phyloP scores from a whole-genome alignment of 2,113 vertebrate species.

The Corynorhinus townsendii region DNA sequence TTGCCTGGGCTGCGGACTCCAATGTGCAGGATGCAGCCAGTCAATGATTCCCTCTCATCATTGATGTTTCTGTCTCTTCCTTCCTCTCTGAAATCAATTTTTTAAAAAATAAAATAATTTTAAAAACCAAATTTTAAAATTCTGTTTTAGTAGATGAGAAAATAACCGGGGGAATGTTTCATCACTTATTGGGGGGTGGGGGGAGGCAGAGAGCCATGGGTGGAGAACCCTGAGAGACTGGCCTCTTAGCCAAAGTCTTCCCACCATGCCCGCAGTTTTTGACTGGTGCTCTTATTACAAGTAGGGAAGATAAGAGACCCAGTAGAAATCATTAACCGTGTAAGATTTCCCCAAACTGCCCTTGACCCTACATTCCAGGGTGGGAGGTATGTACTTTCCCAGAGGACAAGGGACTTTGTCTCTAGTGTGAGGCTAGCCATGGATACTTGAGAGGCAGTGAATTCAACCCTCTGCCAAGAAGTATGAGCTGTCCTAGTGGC shows the following conservation, averaged over 20 bases:
- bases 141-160: neutral
- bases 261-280: neutral
- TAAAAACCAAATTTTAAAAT: neutral
- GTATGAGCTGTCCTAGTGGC: neutral
- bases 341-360: too few relatives aligned
- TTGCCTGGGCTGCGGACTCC: too few relatives aligned
- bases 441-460: neutral
- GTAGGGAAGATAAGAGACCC: neutral
- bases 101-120: neutral
- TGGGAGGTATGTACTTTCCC: neutral
- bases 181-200: neutral
- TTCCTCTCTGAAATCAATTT: too few relatives aligned
- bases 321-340: neutral
- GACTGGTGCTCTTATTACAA: neutral
- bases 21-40: too few relatives aligned
- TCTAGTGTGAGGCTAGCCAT: neutral
- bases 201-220: neutral
- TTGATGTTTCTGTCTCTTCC: too few relatives aligned
- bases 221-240: neutral
- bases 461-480: neutral
- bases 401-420: neutral
- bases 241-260: neutral
- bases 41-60: too few relatives aligned
- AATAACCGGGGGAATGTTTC: neutral
- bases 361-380: rapidly evolving